Evolutionary conservation across 2,888 invertebrate genomes (phyloP).

Genomic region (Hydriomena furcata): DNA sequence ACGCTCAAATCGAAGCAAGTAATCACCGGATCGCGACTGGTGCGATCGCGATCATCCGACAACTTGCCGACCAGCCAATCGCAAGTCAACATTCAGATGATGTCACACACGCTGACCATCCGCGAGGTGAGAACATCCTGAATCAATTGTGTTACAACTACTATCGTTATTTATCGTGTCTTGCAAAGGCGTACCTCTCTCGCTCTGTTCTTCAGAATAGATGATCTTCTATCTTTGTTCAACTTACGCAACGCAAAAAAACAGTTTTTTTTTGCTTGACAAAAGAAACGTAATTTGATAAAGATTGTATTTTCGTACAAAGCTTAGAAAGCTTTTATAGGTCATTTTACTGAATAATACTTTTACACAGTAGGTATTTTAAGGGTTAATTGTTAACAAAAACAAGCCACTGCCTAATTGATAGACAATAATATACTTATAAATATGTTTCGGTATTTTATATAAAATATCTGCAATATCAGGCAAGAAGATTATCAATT

Average conservation of each 20-base stretch:
- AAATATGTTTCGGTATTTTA: slow-evolving; percentile 1
- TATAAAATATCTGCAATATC: too few species aligned
- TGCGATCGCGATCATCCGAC: slow-evolving; percentile 93
- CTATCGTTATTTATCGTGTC: too few species aligned
- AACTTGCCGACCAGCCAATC: slow-evolving; percentile 96
- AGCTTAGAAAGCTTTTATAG: too few species aligned
- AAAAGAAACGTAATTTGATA: too few species aligned
- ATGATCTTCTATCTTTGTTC: too few species aligned
- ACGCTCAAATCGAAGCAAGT: slow-evolving; percentile 93
- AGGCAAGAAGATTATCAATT: too few species aligned
- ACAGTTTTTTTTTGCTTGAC: too few species aligned
- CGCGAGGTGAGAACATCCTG: slow-evolving; percentile 88
- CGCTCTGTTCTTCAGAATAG: too few species aligned
- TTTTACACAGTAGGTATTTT: too few species aligned
- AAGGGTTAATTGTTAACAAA: neutral
- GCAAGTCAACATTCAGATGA: slow-evolving; percentile 97
- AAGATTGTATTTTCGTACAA: too few species aligned
- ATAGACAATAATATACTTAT: neutral
- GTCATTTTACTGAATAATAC: too few species aligned
- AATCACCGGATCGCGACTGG: slow-evolving; percentile 90
- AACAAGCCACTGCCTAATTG: slow-evolving; percentile 19
- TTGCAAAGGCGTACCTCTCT: too few species aligned
- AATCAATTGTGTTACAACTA: neutral
- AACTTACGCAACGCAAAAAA: neutral
- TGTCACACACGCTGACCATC: slow-evolving; percentile 96